Evolutionary conservation across 2,888 invertebrate genomes (phyloP), one percentile per base, ranked within the genome.

Genomic region (Ypsolopha scabrella): DNA sequence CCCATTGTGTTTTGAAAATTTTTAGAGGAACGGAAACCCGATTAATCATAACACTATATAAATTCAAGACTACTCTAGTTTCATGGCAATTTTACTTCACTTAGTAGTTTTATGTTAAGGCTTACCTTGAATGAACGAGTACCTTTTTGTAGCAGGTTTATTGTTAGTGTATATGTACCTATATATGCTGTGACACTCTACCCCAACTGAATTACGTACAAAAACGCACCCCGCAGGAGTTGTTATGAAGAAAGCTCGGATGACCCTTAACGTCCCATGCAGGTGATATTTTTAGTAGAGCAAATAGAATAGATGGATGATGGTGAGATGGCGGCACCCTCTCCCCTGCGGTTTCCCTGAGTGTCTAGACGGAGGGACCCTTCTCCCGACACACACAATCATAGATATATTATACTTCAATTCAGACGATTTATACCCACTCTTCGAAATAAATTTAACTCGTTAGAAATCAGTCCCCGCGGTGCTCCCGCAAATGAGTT

Each of bases 331-430:
- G 66, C 68, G 60, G 68, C 80, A 73, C 83, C 83, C 85, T 83
- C 82, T 69, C 81, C 80, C 83, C 80, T 65, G 60, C 56, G 60
- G 53, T 59, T 74, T 80, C 73, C 73, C 69, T 69, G 74, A 76
- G 75, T 70, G 85, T 86, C 85, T 86, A 86, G 85, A 85, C 83
- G 78, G 72, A 78, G 80, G 80, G 75, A 76, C 69, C 75, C 75
- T 65, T 63, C 62, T 64, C 63, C 14, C 14, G 43, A 43, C 14
- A 9, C 3, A 47, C 47, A 47, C 14, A 47, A 47, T 36, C 47
- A 47, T 14, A 36, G 36, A 35, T 37, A 47, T 47, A 47, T 37
- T 46, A 37, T 37, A 47, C 36, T 13, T 13, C 36, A 36, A 47
- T 47, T 47, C 7, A 37, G 7, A 36, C 47, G 47, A 47, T 37